Conservation (phyloP, 2,113 vertebrate genomes). For the Microtus richardsoni region DNA sequence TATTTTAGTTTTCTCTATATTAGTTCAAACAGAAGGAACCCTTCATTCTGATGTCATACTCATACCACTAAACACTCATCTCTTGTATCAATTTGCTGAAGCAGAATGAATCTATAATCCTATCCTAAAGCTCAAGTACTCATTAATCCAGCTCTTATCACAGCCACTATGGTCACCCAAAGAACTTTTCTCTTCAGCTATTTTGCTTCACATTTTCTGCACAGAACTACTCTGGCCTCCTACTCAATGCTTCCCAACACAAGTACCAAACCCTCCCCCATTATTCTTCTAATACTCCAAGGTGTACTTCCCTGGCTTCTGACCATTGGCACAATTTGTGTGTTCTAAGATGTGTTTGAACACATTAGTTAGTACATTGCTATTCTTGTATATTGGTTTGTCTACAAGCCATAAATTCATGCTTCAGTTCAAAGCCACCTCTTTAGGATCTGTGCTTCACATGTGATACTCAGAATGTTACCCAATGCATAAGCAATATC, state of each 20-base stretch:
- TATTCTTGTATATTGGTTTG: not conserved
- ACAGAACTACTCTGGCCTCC: not conserved
- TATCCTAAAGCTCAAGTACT: not conserved
- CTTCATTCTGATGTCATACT: constrained; percentile 33
- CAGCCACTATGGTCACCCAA: not conserved
- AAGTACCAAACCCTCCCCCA: not conserved
- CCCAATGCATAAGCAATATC: not conserved
- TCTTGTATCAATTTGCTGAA: not conserved
- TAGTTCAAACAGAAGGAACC: constrained; percentile 27
- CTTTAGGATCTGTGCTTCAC: not conserved
- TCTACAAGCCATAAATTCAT: not conserved
- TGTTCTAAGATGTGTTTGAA: not conserved
- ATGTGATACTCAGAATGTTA: not conserved
- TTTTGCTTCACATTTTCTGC: not conserved
- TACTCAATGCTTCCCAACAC: not conserved
- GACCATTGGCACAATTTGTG: not conserved
- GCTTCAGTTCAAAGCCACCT: not conserved
- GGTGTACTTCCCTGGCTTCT: not conserved
- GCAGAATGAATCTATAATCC: not conserved
- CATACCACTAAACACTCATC: not conserved
- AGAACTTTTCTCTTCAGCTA: not conserved
- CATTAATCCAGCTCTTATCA: not conserved
- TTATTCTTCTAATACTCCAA: not conserved
- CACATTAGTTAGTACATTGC: not conserved
- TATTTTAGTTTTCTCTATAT: constrained; percentile 42